These are phyloP conservation scores for Parapsyche elsis DNA, from an alignment of 1,140 invertebrate species.

Conservation along the genomic window DNA sequence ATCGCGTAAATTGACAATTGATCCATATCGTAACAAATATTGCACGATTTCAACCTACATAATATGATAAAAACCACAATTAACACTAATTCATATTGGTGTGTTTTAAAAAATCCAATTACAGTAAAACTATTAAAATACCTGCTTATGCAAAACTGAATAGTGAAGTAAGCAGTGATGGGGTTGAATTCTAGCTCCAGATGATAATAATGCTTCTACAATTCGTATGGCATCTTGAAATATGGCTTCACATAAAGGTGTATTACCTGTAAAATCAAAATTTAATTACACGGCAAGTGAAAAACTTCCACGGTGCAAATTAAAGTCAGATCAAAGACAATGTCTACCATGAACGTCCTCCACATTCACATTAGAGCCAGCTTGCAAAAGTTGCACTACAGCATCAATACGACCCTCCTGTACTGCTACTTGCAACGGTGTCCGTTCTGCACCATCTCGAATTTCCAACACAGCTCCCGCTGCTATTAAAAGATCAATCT, in stretches of 20 bases:
- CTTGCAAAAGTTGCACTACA: conserved; percentile 40
- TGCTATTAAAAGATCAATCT: conserved; percentile 52
- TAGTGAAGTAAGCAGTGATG: conserved; percentile 53
- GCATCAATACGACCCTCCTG: conserved; percentile 41
- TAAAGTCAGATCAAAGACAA: too few relatives aligned
- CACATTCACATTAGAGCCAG: conserved; percentile 49
- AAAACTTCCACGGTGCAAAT: too few relatives aligned
- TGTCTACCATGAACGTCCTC: conserved; percentile 47
- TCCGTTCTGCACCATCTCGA: conserved; percentile 49
- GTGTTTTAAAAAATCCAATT: too few relatives aligned
- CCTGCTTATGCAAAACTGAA: conserved; percentile 50
- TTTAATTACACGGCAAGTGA: too few relatives aligned
- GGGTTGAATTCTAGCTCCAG: conserved; percentile 50
- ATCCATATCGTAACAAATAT: conserved; percentile 60
- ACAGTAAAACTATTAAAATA: too few relatives aligned
- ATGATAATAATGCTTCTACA: conserved; percentile 43
- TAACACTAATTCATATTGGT: too few relatives aligned
- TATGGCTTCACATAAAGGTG: conserved; percentile 52
- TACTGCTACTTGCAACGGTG: conserved; percentile 43
- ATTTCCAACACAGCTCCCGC: conserved; percentile 47
- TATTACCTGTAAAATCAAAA: conserved; percentile 35
- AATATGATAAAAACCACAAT: conserved; percentile 6
- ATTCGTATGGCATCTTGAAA: conserved; percentile 41
- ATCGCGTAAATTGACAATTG: conserved; percentile 69
- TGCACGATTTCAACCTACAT: conserved; percentile 53